These are phyloP conservation scores for Laticauda colubrina DNA, from an alignment of 2,113 vertebrate genomes.

Conservation along the genomic window DNA sequence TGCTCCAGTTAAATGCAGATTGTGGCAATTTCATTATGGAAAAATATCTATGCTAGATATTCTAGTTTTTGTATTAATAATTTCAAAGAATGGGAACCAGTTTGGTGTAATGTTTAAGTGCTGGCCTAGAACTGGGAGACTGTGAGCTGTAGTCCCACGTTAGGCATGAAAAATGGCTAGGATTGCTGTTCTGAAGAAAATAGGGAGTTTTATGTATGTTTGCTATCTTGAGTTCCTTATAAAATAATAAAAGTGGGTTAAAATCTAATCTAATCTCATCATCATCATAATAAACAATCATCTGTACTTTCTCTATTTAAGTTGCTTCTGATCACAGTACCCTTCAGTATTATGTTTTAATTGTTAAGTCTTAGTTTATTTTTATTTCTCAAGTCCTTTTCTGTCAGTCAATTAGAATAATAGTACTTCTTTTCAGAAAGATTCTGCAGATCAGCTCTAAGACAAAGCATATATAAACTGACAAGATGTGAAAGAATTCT, in stretches of 20 bases:
- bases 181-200: background rate
- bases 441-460: background rate
- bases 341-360: background rate
- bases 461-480: background rate
- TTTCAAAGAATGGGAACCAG: background rate
- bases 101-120: background rate
- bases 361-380: background rate
- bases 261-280: background rate
- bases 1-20: background rate
- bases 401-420: background rate
- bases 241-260: too few relatives aligned
- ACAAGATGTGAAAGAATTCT: background rate
- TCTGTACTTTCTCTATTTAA: background rate
- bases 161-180: background rate
- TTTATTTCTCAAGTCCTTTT: background rate
- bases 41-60: background rate
- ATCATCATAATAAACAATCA: background rate
- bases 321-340: background rate
- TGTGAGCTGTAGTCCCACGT: background rate
- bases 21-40: too few relatives aligned
- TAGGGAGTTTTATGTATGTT: background rate
- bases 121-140: background rate
- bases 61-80: background rate
- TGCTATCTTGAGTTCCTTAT: background rate
- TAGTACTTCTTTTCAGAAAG: background rate